A percentile compares a stretch with the other conserved stretches of the same genome.
phyloP scores from a whole-genome alignment of 2,797 vertebrate species.

The Myripristis jacobus region DNA sequence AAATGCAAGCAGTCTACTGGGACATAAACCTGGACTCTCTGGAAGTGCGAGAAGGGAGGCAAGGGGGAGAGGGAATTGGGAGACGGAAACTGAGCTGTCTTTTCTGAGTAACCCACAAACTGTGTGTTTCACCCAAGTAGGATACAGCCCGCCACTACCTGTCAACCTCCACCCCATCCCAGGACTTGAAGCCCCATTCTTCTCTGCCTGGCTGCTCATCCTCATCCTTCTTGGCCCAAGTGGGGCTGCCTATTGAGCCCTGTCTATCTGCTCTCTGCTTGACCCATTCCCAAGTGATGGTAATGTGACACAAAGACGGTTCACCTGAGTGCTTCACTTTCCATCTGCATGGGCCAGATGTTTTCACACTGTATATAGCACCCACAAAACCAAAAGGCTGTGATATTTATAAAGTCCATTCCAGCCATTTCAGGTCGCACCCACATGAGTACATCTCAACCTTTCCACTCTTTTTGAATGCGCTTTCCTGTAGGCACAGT shows the following conservation, averaged over 20 bases:
- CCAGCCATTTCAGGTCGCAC: conserved; percentile 46
- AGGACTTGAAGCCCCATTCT: conserved; percentile 40
- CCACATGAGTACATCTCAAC: conserved; percentile 23
- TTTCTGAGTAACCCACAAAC: conserved; percentile 32
- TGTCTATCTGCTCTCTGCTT: conserved; percentile 68
- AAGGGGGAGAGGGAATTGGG: not conserved
- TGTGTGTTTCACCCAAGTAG: conserved; percentile 58
- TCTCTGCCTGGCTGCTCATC: conserved; percentile 67
- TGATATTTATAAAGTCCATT: conserved; percentile 58
- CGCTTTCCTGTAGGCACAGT: conserved; percentile 19
- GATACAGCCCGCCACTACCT: conserved; percentile 60
- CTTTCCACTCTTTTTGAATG: conserved; percentile 23
- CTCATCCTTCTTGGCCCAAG: conserved; percentile 56
- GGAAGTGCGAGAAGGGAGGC: not conserved
- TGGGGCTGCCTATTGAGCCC: conserved; percentile 61
- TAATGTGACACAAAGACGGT: conserved; percentile 66
- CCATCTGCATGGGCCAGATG: conserved; percentile 58
- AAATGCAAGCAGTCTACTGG: conserved; percentile 45
- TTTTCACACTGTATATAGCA: conserved; percentile 41
- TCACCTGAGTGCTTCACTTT: conserved; percentile 66
- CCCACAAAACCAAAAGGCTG: conserved; percentile 47
- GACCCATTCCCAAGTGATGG: conserved; percentile 60
- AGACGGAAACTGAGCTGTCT: not conserved
- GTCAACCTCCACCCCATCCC: conserved; percentile 56
- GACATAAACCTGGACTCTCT: conserved; percentile 35